Conservation (phyloP, 2,113 vertebrate genomes). For the Phalacrocorax carbo region DNA sequence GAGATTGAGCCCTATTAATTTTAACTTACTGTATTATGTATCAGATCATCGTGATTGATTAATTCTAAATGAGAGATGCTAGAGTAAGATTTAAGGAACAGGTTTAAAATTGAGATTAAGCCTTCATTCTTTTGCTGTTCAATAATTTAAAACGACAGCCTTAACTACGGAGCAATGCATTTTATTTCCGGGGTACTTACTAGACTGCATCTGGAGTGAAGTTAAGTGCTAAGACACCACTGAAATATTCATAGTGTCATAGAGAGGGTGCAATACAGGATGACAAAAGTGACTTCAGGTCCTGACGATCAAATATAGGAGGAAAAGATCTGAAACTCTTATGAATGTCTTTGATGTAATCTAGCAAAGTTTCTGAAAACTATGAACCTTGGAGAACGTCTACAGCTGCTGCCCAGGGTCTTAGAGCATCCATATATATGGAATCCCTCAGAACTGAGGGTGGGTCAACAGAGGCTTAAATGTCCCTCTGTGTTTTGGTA, state of each 20-base stretch:
- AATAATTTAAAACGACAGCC: neutral
- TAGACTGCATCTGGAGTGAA: neutral
- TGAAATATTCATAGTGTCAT: neutral
- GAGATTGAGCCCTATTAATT: neutral
- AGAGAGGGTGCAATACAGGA: neutral
- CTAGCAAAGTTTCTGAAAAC: neutral
- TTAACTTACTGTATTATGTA: neutral
- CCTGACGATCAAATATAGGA: neutral
- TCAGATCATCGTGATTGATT: neutral
- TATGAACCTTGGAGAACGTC: neutral
- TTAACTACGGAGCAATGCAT: neutral
- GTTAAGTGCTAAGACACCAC: neutral
- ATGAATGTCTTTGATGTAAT: neutral
- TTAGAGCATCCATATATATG: neutral
- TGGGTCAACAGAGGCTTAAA: neutral
- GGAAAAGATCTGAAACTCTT: neutral
- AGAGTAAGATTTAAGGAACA: neutral
- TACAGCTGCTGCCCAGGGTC: neutral
- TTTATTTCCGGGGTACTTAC: neutral
- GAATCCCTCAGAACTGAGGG: neutral
- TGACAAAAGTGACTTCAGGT: neutral
- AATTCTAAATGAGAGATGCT: neutral
- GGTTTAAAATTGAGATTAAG: neutral
- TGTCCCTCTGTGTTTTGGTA: neutral
- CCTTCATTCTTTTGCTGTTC: slow-evolving; percentile 28